Base-by-base conservation (phyloP, 2,797 vertebrate species). In the Sternarchorhynchus goeldii region DNA sequence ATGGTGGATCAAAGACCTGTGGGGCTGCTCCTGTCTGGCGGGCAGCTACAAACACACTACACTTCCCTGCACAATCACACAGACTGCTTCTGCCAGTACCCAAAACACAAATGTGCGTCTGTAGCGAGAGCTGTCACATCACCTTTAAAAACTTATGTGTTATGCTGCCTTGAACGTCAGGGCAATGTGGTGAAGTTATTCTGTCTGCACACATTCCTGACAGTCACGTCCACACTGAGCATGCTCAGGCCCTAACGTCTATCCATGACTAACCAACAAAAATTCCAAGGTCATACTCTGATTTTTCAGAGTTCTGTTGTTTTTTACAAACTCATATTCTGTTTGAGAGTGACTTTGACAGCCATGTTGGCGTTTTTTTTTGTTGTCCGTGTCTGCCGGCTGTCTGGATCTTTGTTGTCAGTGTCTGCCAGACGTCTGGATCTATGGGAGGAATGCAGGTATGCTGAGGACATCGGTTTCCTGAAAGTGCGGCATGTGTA, bases 121-220 rank as follows among this genome's bases (percentile, higher is more conserved):
- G 7, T 67, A 50, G 39, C 16, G 65, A 16, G 65, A 67, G 39
- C 65, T 67, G 41, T 69, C 66, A 68, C 18, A 25, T 18, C 66
- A 53, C 45, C 45, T 55, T 69, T 4, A 10, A 53, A 16, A n/a
- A 31, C 34, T 41, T 36, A 2, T 20, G 36, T 20, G 64, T 41
- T 41, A 39, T 41, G 60, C 6, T 31, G 39, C 64, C 32, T 12
- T 5, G 32, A 5, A 18, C 53, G 41, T 68, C 66, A 53, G 17
- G 50, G 1, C 16, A 14, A 45, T 18, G 45, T 10, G 18, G 66
- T 68, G 65, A 25, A 68, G 66, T 25, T 50, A 50, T 31, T 31
- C 25, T n/a, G 18, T 8, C 63, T 65, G 32, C n/a, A 18, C 2
- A 6, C 20, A n/a, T 39, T 20, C 32, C 16, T 55, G 21, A 69